Conservation (phyloP, 2,113 vertebrate species). For the Siphamia tubifer region DNA sequence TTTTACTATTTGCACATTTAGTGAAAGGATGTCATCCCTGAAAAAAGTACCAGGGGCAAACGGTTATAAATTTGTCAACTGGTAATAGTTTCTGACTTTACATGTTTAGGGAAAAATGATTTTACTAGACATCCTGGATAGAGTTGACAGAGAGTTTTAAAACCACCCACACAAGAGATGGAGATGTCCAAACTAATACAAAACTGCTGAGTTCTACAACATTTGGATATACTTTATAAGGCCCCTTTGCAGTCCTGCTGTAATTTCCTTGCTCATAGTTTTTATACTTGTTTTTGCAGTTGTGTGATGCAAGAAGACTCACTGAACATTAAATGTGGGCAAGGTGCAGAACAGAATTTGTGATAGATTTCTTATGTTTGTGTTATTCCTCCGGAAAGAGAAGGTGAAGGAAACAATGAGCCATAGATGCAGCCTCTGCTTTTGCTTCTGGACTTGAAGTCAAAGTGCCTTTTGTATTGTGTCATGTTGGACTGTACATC, state of each 20-base stretch:
- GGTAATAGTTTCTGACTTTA: conserved; percentile 8
- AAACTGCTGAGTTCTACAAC: conserved; percentile 7
- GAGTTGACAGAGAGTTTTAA: conserved; percentile 3
- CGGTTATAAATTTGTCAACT: too few species aligned
- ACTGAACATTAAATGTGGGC: conserved; percentile 14
- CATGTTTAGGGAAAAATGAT: neutral
- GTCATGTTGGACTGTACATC: neutral
- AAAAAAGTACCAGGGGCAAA: too few species aligned
- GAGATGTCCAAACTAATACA: conserved; percentile 15
- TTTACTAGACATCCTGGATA: conserved; percentile 22
- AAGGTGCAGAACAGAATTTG: neutral
- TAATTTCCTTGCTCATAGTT: conserved; percentile 13
- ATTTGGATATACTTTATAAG: neutral
- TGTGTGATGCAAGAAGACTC: conserved; percentile 34
- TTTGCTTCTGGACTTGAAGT: neutral
- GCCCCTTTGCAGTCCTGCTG: neutral
- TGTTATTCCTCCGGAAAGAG: neutral
- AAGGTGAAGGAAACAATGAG: conserved; percentile 16
- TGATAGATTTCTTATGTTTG: conserved; percentile 2
- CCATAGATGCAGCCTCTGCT: neutral
- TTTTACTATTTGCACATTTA: too few species aligned
- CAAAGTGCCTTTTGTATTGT: conserved; percentile 24
- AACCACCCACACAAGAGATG: conserved; percentile 31
- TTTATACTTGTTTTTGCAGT: conserved; percentile 23
- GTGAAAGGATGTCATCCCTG: too few species aligned